Percentiles rank a stretch among this genome's conserved stretches.
phyloP scores from a whole-genome alignment of 2,113 vertebrate genomes.

The Nettapus auritus region DNA sequence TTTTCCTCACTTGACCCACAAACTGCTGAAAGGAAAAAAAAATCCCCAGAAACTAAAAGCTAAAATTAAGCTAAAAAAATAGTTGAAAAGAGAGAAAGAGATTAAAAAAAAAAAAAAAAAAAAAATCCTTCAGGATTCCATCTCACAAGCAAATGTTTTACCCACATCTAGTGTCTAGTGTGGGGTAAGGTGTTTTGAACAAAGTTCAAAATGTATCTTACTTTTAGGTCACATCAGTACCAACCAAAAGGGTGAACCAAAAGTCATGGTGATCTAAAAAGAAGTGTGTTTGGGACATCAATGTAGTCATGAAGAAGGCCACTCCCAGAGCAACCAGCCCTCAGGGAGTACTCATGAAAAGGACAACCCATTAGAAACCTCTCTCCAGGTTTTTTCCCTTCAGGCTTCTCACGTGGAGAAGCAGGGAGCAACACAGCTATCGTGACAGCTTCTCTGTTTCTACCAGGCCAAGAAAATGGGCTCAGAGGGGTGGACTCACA shows the following conservation, averaged over 20 bases:
- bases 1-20: not conserved
- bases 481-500: not conserved
- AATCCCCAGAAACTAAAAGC: not conserved
- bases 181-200: not conserved
- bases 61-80: not conserved
- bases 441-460: not conserved
- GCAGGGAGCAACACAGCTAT: fast-evolving
- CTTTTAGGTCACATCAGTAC: not conserved
- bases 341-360: not conserved
- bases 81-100: not conserved
- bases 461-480: not conserved
- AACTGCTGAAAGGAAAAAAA: not conserved
- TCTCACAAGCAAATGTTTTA: not conserved
- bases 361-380: not conserved
- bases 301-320: not conserved
- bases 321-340: not conserved
- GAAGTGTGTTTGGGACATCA: not conserved
- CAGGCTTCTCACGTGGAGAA: not conserved
- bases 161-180: not conserved
- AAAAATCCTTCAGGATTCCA: not conserved
- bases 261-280: not conserved
- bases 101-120: not conserved
- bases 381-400: not conserved
- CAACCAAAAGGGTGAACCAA: not conserved
- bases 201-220: not conserved